phyloP scores from a whole-genome alignment of 2,888 invertebrate species.

The Oligia latruncula region DNA sequence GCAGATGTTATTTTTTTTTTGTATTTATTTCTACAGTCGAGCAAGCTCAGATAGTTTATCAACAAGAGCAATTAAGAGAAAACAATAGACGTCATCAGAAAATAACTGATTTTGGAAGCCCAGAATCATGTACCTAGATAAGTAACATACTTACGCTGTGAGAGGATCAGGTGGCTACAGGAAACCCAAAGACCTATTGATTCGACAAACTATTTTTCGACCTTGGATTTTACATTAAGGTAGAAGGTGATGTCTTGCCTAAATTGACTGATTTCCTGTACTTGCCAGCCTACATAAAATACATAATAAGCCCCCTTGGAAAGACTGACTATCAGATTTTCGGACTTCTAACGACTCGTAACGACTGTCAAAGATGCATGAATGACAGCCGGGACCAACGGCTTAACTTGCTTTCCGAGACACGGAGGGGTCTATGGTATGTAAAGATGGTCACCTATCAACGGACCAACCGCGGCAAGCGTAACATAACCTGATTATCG shows the following conservation, averaged over 20 bases:
- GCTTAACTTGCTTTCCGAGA: too few species aligned
- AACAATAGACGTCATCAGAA: neutral
- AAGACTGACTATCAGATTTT: too few species aligned
- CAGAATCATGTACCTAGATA: neutral
- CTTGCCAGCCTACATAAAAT: neutral
- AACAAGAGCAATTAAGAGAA: neutral
- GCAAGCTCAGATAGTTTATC: neutral
- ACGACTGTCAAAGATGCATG: too few species aligned
- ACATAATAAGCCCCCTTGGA: too few species aligned
- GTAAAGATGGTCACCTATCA: too few species aligned
- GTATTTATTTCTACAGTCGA: rapidly evolving
- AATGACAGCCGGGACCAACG: too few species aligned
- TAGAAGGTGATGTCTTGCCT: neutral
- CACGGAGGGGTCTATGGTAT: too few species aligned
- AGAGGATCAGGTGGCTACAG: neutral
- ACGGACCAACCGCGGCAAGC: too few species aligned
- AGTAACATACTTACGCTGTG: neutral
- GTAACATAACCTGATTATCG: too few species aligned
- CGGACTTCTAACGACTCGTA: too few species aligned
- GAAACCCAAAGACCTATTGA: neutral
- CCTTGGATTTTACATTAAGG: neutral
- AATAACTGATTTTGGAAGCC: neutral
- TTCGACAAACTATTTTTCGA: neutral
- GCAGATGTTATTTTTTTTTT: neutral
- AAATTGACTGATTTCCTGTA: neutral